phyloP scores from a whole-genome alignment of 2,888 invertebrate species.

The Chrysina gloriosa region DNA sequence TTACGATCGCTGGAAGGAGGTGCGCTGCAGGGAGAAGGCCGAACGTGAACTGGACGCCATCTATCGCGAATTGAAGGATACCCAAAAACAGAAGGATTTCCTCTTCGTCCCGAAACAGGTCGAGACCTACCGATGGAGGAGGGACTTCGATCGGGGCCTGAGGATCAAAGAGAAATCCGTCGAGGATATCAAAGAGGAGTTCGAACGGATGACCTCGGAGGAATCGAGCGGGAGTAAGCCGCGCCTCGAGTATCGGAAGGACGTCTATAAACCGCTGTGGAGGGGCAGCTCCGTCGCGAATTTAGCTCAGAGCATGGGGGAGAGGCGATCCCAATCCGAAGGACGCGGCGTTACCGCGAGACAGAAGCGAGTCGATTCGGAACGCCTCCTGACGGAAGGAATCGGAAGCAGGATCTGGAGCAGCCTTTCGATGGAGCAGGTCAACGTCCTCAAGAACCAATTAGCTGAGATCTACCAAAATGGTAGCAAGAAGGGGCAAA shows the following conservation, averaged over 20 bases:
- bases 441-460: conserved; percentile 82
- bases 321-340: conserved; percentile 67
- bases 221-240: conserved; percentile 64
- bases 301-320: conserved; percentile 78
- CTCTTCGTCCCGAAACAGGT: conserved; percentile 82
- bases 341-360: conserved; percentile 58
- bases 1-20: conserved; percentile 87
- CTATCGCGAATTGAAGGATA: conserved; percentile 79
- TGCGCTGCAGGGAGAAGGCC: conserved; percentile 82
- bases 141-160: conserved; percentile 79
- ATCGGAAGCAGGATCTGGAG: conserved; percentile 84
- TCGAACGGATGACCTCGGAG: conserved; percentile 73
- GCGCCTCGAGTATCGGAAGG: conserved; percentile 68
- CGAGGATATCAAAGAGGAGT: conserved; percentile 84
- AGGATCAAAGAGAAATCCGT: conserved; percentile 88
- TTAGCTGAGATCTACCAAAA: conserved; percentile 83
- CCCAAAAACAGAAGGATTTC: conserved; percentile 86
- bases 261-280: conserved; percentile 85
- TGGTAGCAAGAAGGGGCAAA: conserved; percentile 44
- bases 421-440: conserved; percentile 86
- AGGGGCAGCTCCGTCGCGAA: conserved; percentile 85
- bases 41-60: conserved; percentile 84
- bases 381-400: conserved; percentile 66
- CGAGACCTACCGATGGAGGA: conserved; percentile 81
- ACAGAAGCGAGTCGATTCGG: conserved; percentile 56